A percentile compares a stretch with the other conserved stretches of the same genome.
These are phyloP conservation scores for Automeris io DNA, from an alignment of 2,888 invertebrate genomes.

Conservation along the genomic window DNA sequence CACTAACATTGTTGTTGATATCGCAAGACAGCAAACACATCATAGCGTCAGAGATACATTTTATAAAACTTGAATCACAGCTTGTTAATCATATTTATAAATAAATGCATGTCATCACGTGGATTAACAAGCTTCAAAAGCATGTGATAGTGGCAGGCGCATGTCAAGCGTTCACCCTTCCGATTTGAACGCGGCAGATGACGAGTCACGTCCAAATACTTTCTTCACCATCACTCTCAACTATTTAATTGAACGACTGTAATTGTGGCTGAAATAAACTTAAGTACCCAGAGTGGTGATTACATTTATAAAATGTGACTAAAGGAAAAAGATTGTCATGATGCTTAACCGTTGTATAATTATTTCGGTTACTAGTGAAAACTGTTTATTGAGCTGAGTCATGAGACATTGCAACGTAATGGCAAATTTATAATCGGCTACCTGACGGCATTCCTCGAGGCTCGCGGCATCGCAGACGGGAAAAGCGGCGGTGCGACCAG, in stretches of 20 bases:
- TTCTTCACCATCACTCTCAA: constrained; percentile 9
- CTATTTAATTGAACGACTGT: constrained; percentile 9
- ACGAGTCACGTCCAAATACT: constrained; percentile 18
- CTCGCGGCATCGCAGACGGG: constrained; percentile 38
- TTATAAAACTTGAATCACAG: constrained; percentile 23
- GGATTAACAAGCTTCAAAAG: constrained; percentile 32
- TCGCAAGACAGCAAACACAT: constrained; percentile 31
- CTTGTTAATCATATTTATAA: constrained; percentile 26
- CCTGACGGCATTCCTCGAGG: constrained; percentile 59
- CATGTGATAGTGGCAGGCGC: constrained; percentile 31
- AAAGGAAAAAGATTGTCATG: constrained; percentile 14
- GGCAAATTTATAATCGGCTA: constrained; percentile 61
- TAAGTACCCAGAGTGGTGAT: constrained; percentile 18
- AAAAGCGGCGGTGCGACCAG: constrained; percentile 19
- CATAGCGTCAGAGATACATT: constrained; percentile 20
- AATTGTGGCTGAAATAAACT: constrained; percentile 9
- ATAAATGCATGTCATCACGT: constrained; percentile 34
- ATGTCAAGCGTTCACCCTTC: constrained; percentile 29
- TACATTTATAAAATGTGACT: constrained; percentile 29
- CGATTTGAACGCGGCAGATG: constrained; percentile 30
- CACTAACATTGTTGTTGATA: constrained; percentile 36
- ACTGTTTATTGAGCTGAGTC: constrained; percentile 48
- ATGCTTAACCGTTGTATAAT: constrained; percentile 11
- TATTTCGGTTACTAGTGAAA: constrained; percentile 25
- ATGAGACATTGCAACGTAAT: constrained; percentile 54